A percentile compares a stretch with the other conserved stretches of the same genome.
Conservation (phyloP, 2,888 invertebrate genomes). For the Helleia helle region DNA sequence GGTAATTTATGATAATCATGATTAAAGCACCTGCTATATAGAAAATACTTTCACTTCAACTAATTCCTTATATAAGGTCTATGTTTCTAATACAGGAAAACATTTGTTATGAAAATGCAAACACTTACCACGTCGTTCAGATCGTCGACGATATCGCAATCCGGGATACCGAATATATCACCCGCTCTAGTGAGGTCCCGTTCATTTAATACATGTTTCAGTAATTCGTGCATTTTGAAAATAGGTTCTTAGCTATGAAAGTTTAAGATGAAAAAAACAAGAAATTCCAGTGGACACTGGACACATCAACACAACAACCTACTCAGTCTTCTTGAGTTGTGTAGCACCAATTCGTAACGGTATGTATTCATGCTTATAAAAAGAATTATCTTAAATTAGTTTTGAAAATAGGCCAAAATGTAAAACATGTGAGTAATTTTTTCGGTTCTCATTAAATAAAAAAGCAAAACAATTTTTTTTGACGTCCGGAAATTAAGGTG, state of each 20-base stretch:
- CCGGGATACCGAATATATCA: slow-evolving; percentile 90
- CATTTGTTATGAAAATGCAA: background rate
- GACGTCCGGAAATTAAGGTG: background rate
- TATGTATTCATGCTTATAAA: background rate
- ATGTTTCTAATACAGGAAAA: too few species aligned
- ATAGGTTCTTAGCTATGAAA: background rate
- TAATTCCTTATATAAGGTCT: too few species aligned
- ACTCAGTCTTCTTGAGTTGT: slow-evolving; percentile 1
- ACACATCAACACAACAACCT: slow-evolving; percentile 32
- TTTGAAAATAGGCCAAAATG: background rate
- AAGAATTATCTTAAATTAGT: background rate
- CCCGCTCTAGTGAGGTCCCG: slow-evolving; percentile 93
- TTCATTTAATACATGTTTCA: slow-evolving; percentile 91
- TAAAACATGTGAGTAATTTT: background rate
- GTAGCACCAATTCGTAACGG: background rate
- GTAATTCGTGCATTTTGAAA: slow-evolving; percentile 88
- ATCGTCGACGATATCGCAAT: slow-evolving; percentile 89
- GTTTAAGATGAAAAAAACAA: slow-evolving; percentile 17
- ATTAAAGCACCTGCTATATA: too few species aligned
- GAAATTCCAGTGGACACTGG: slow-evolving; percentile 18
- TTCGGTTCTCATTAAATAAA: background rate
- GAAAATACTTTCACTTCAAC: too few species aligned
- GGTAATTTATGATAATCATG: too few species aligned
- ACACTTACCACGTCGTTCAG: slow-evolving; percentile 85
- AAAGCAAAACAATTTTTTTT: slow-evolving; percentile 5